Conservation (phyloP, 2,888 invertebrate species). For the Parnassius smintheus region DNA sequence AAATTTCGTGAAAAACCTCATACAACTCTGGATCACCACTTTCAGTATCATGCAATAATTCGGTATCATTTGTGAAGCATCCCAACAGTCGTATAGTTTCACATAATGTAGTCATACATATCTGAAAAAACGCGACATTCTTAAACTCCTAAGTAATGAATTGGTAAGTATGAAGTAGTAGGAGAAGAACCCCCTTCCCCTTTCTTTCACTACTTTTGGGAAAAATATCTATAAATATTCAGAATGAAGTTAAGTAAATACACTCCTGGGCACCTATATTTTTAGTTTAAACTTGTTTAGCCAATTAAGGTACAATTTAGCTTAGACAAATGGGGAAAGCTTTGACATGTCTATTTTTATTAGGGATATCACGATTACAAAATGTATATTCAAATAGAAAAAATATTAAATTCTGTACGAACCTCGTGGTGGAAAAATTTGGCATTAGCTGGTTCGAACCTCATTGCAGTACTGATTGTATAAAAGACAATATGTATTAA, state of each 20-base stretch:
- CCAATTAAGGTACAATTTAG: too few species aligned
- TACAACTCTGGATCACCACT: slow-evolving; percentile 66
- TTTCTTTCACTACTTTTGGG: too few species aligned
- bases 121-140: slow-evolving; percentile 70
- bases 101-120: slow-evolving; percentile 95
- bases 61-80: slow-evolving; percentile 86
- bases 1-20: slow-evolving; percentile 86
- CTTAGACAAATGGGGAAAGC: too few species aligned
- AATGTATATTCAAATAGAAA: background rate
- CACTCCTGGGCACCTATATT: too few species aligned
- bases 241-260: too few species aligned
- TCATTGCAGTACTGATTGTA: slow-evolving; percentile 97
- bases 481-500: slow-evolving; percentile 94
- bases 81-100: slow-evolving; percentile 95
- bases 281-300: too few species aligned
- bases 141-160: too few species aligned
- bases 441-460: slow-evolving; percentile 99
- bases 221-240: too few species aligned
- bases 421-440: slow-evolving; percentile 98
- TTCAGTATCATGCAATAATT: slow-evolving; percentile 67
- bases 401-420: slow-evolving; percentile 22
- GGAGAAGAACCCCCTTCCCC: too few species aligned
- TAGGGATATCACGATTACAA: background rate
- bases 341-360: too few species aligned
- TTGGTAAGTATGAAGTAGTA: too few species aligned